Conservation (phyloP, 2,888 invertebrate species). For the Conomelus anceps region DNA sequence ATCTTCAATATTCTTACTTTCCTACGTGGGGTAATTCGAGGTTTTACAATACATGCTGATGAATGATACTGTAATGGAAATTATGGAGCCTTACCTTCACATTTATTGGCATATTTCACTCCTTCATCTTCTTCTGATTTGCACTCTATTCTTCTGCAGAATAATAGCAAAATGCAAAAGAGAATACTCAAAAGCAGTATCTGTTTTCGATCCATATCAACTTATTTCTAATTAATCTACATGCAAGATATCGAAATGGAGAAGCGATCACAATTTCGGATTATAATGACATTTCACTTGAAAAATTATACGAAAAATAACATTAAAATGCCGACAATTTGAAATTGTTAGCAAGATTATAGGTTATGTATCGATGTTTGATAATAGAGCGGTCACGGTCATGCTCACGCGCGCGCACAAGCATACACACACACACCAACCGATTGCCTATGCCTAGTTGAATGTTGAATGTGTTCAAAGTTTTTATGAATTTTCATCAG, state of each 20-base stretch:
- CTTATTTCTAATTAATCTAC: neutral
- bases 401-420: no score
- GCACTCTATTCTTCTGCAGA: neutral
- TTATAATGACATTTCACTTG: neutral
- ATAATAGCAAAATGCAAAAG: neutral
- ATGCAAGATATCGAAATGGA: neutral
- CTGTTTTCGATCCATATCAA: neutral
- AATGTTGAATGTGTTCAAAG: no score
- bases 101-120: slow-evolving; percentile 79
- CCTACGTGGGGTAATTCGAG: no score
- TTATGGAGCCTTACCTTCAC: slow-evolving; percentile 56
- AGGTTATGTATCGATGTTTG: neutral
- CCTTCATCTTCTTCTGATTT: slow-evolving; percentile 61
- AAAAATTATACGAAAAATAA: neutral
- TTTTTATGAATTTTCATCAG: no score
- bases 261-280: neutral
- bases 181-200: neutral
- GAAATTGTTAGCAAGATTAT: neutral
- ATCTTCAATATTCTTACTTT: no score
- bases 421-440: no score
- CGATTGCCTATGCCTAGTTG: no score
- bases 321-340: neutral
- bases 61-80: no score
- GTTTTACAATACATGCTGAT: no score
- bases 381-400: no score